Conservation (phyloP, 2,113 vertebrate species). For the Hemichromis elongatus region DNA sequence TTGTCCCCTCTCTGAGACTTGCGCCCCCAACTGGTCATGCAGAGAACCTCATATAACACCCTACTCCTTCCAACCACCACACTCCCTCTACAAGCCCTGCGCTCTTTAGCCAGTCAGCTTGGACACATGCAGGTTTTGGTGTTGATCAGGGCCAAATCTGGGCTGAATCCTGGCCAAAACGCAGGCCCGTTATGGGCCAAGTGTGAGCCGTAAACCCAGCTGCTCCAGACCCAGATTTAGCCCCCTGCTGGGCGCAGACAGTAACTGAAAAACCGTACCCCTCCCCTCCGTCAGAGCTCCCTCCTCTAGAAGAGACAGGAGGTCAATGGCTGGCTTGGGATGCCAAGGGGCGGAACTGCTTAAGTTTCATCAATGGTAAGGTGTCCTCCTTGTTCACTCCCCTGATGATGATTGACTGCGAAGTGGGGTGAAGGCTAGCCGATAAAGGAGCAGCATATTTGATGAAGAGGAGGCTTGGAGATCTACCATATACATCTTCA, state of each 20-base stretch:
- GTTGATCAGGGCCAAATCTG: conserved; percentile 62
- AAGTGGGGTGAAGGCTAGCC: conserved; percentile 10
- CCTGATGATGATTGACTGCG: conserved; percentile 30
- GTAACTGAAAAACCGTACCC: conserved; percentile 68
- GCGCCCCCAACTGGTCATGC: conserved; percentile 47
- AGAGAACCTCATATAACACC: conserved; percentile 49
- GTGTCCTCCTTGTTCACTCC: conserved; percentile 49
- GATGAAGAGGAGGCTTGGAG: conserved; percentile 16
- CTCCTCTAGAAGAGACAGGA: conserved; percentile 68
- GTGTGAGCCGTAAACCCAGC: conserved; percentile 32
- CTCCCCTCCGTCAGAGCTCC: conserved; percentile 65
- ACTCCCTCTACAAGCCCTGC: conserved; percentile 25
- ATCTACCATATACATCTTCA: not conserved
- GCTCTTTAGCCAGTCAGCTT: conserved; percentile 54
- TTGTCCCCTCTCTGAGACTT: conserved; percentile 37
- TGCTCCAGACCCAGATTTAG: conserved; percentile 62
- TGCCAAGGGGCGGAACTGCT: conserved; percentile 50
- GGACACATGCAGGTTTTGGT: conserved; percentile 57
- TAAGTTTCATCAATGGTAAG: conserved; percentile 75
- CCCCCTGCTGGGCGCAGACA: conserved; percentile 37
- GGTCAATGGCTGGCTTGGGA: conserved; percentile 69
- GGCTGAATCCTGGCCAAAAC: conserved; percentile 47
- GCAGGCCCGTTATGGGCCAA: not conserved
- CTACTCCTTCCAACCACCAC: not conserved
- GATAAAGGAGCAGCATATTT: conserved; percentile 14